Conservation (phyloP, 2,888 invertebrate genomes). For the Morpho achilles region DNA sequence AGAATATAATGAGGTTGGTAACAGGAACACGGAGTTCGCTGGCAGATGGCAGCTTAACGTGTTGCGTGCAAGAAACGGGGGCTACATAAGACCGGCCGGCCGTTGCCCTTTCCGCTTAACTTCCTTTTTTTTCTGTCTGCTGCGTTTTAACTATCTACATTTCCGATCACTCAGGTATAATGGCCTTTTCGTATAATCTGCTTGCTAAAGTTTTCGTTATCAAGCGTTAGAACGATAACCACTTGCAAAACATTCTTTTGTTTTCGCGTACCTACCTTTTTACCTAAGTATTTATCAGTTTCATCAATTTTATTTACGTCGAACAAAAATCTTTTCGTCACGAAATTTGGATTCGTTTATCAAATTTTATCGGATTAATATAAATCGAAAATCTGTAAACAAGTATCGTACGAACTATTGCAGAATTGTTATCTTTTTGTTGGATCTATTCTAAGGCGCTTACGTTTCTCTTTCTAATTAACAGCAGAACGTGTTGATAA, state of each 20-base stretch:
- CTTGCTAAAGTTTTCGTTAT: too few species aligned
- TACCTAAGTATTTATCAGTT: background rate
- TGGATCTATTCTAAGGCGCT: background rate
- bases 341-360: constrained; percentile 6
- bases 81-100: constrained; percentile 49
- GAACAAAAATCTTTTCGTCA: background rate
- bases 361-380: constrained; percentile 2
- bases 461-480: constrained; percentile 7
- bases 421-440: too few species aligned
- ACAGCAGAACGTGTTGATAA: background rate
- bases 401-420: too few species aligned
- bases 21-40: constrained; percentile 18
- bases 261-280: too few species aligned
- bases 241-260: too few species aligned
- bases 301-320: constrained; percentile 5
- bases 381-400: constrained; percentile 2
- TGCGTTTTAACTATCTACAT: constrained; percentile 36
- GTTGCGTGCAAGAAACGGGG: constrained; percentile 32
- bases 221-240: too few species aligned
- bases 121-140: constrained; percentile 38
- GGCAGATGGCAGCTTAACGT: constrained; percentile 28
- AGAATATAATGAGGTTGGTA: constrained; percentile 15
- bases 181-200: constrained; percentile 6
- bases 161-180: constrained; percentile 18
- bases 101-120: constrained; percentile 51